Percentiles rank a stretch among this genome's conserved stretches.
These are phyloP conservation scores for Exephanes ischioxanthus DNA, from an alignment of 2,888 invertebrate species.

Conservation along the genomic window DNA sequence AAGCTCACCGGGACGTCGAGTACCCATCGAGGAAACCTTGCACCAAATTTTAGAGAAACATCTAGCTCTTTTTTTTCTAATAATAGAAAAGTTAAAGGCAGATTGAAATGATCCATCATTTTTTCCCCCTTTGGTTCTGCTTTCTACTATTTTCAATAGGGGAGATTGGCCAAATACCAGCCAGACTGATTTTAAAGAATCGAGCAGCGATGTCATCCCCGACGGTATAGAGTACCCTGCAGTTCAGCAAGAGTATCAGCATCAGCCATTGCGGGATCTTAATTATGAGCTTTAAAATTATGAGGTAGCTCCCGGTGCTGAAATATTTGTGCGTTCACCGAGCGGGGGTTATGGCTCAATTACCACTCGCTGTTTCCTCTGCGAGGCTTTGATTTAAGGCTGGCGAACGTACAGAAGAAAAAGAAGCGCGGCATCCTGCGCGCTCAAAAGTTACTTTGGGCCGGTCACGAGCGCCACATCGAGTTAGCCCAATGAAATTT, in stretches of 20 bases:
- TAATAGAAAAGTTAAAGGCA: background rate
- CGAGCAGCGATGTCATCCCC: background rate
- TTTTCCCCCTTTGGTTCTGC: too few species aligned
- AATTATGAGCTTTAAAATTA: conserved; percentile 82
- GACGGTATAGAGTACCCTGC: conserved; percentile 14
- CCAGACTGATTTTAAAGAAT: background rate
- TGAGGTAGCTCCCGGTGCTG: conserved; percentile 79
- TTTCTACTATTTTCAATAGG: too few species aligned
- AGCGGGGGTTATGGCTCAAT: conserved; percentile 83
- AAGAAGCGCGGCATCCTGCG: conserved; percentile 70
- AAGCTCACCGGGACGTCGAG: conserved; percentile 68
- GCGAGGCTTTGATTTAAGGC: conserved; percentile 81
- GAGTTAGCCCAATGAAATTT: conserved; percentile 47
- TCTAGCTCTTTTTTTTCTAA: conserved; percentile 1
- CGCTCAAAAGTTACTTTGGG: conserved; percentile 42
- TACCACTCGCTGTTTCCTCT: conserved; percentile 82
- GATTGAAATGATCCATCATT: too few species aligned
- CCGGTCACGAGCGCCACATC: conserved; percentile 38
- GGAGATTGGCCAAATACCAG: too few species aligned
- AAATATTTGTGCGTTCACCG: conserved; percentile 82
- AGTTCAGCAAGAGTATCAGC: background rate
- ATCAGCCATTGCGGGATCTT: conserved; percentile 74
- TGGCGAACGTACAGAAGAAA: conserved; percentile 13
- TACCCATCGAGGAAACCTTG: conserved; percentile 9
- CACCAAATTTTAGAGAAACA: background rate